These are phyloP conservation scores for Eristalis intricaria DNA, from an alignment of 2,888 invertebrate genomes.

Conservation along the genomic window DNA sequence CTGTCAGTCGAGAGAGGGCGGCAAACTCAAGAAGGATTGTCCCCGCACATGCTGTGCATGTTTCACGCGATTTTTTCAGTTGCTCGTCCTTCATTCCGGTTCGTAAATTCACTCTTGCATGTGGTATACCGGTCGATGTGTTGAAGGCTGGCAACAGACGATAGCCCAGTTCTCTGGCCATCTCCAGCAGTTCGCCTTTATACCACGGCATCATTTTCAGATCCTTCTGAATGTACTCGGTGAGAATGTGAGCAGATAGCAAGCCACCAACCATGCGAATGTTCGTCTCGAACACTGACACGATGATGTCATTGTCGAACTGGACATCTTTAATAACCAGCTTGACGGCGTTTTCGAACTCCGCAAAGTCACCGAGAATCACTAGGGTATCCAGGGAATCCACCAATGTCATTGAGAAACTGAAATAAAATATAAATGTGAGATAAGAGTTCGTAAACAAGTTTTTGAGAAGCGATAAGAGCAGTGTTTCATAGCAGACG, in stretches of 20 bases:
- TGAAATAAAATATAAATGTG: conserved; percentile 82
- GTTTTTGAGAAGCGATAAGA: neutral
- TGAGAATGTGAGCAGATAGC: conserved; percentile 94
- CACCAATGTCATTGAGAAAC: conserved; percentile 97
- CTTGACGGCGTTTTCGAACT: conserved; percentile 95
- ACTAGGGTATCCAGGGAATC: conserved; percentile 97
- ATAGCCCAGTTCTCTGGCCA: conserved; percentile 96
- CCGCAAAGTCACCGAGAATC: conserved; percentile 94
- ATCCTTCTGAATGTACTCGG: conserved; percentile 89
- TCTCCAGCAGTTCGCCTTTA: conserved; percentile 90
- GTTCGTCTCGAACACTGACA: conserved; percentile 99
- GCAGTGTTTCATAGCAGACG: neutral
- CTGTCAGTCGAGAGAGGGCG: conserved; percentile 95
- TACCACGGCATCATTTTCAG: conserved; percentile 91
- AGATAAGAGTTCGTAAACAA: neutral
- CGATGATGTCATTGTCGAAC: conserved; percentile 96
- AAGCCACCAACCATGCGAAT: conserved; percentile 98
- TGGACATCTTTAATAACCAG: conserved; percentile 92
- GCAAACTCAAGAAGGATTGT: conserved; percentile 99
- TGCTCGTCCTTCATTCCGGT: conserved; percentile 90
- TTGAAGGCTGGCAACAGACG: conserved; percentile 98
- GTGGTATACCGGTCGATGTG: conserved; percentile 98
- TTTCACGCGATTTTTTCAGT: conserved; percentile 90
- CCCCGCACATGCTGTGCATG: conserved; percentile 99
- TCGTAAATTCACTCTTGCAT: conserved; percentile 94